Evolutionary conservation across 1,140 invertebrate genomes (phyloP).

Genomic region (Aphelenchoides besseyi): DNA sequence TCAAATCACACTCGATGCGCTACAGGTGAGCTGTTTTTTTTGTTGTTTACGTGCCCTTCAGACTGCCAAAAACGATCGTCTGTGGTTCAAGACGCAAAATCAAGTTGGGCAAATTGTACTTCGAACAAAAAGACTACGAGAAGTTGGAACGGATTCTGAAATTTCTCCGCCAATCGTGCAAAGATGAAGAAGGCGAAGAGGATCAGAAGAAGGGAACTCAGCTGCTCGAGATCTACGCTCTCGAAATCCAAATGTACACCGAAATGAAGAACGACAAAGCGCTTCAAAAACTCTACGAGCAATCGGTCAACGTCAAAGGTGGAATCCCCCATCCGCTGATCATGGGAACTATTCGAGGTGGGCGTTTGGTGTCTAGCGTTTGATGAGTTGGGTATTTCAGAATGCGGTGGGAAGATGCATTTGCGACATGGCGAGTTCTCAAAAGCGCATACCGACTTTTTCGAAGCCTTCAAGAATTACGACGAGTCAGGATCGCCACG

Average conservation of each 20-base stretch:
- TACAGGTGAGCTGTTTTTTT: conserved; percentile 69
- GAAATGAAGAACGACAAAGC: conserved; percentile 99
- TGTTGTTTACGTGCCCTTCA: conserved; percentile 28
- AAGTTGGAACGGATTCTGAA: conserved; percentile 94
- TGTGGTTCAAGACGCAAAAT: conserved; percentile 99
- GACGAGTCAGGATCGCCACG: conserved; percentile 97
- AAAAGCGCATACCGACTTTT: conserved; percentile 97
- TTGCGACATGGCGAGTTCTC: conserved; percentile 95
- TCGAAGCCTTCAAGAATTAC: conserved; percentile 99
- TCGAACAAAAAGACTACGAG: conserved; percentile 88
- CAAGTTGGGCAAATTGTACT: conserved; percentile 96
- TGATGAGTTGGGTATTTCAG: conserved; percentile 64
- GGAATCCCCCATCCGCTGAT: conserved; percentile 99
- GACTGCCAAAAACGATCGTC: conserved; percentile 95
- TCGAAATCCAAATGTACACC: conserved; percentile 99
- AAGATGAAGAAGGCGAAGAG: conserved; percentile 97
- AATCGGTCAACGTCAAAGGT: conserved; percentile 96
- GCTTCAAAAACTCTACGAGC: conserved; percentile 91
- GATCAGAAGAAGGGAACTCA: conserved; percentile 94
- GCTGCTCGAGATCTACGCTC: conserved; percentile 92
- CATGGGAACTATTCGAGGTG: conserved; percentile 97
- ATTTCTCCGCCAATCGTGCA: conserved; percentile 93
- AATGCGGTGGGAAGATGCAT: conserved; percentile 99
- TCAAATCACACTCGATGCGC: conserved; percentile 93
- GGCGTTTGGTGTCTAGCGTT: too few species aligned